phyloP scores from a whole-genome alignment of 2,888 invertebrate species.

The Teinopalpus imperialis region DNA sequence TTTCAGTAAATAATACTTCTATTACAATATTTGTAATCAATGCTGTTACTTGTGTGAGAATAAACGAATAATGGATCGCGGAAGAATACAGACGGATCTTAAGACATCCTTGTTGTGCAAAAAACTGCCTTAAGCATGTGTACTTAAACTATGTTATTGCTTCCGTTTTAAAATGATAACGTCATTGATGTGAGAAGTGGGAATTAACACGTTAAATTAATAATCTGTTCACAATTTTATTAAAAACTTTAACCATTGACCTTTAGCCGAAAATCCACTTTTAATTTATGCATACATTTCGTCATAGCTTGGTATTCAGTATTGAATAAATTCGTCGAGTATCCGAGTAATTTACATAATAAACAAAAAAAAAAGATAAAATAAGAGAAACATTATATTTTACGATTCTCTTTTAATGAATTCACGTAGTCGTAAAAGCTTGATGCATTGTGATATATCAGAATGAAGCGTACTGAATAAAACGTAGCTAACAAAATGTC shows the following conservation, averaged over 20 bases:
- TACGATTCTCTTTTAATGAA: too few relatives aligned
- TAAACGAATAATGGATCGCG: slow-evolving; percentile 4
- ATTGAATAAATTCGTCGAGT: too few relatives aligned
- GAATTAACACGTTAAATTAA: background rate
- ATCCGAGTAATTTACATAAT: too few relatives aligned
- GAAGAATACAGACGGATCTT: slow-evolving; percentile 13
- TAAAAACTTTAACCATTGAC: background rate
- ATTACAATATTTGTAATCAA: background rate
- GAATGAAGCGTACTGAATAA: too few relatives aligned
- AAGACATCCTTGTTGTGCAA: slow-evolving; percentile 1
- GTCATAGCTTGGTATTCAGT: too few relatives aligned
- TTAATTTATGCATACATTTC: too few relatives aligned
- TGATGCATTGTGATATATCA: too few relatives aligned
- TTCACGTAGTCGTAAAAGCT: too few relatives aligned
- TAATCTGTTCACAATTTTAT: background rate
- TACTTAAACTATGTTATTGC: background rate
- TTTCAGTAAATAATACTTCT: background rate
- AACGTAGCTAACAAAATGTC: too few relatives aligned
- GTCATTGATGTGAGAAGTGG: background rate
- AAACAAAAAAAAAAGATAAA: too few relatives aligned
- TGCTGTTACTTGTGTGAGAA: background rate
- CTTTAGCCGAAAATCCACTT: too few relatives aligned
- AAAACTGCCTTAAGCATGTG: background rate
- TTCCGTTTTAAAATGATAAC: slow-evolving; percentile 2
- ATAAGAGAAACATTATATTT: too few relatives aligned